phyloP scores from a whole-genome alignment of 2,113 vertebrate genomes.

The Scytalopus superciliaris region DNA sequence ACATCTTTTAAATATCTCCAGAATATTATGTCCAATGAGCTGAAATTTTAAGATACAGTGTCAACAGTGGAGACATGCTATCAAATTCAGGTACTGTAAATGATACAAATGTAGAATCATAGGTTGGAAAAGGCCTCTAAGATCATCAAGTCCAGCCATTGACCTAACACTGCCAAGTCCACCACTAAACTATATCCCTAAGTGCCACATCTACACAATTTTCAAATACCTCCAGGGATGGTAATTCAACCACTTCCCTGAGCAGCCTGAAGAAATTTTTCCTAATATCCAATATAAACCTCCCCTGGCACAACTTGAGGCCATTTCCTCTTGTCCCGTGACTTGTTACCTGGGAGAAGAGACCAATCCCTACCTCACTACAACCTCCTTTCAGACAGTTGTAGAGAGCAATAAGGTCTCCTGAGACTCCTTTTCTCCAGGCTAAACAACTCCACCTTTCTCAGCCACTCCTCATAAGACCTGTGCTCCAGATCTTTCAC shows the following conservation, averaged over 20 bases:
- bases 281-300: neutral
- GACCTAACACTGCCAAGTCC: neutral
- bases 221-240: neutral
- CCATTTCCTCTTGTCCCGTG: neutral
- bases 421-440: neutral
- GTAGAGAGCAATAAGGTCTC: neutral
- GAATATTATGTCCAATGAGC: neutral
- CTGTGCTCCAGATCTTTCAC: neutral
- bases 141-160: neutral
- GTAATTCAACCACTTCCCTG: neutral
- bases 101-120: neutral
- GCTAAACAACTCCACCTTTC: neutral
- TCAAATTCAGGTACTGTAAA: neutral
- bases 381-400: neutral
- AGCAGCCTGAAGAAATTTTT: neutral
- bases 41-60: neutral
- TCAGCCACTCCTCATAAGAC: fast-evolving
- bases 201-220: neutral
- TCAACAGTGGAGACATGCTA: neutral
- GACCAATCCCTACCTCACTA: fast-evolving
- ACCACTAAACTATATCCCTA: neutral
- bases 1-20: neutral
- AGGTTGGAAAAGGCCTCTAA: neutral
- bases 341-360: neutral
- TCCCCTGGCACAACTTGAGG: neutral